Percentiles rank a stretch among this genome's conserved stretches.
Evolutionary conservation across 2,888 invertebrate species (phyloP).

Genomic region (Leptinotarsa rubiginosa): DNA sequence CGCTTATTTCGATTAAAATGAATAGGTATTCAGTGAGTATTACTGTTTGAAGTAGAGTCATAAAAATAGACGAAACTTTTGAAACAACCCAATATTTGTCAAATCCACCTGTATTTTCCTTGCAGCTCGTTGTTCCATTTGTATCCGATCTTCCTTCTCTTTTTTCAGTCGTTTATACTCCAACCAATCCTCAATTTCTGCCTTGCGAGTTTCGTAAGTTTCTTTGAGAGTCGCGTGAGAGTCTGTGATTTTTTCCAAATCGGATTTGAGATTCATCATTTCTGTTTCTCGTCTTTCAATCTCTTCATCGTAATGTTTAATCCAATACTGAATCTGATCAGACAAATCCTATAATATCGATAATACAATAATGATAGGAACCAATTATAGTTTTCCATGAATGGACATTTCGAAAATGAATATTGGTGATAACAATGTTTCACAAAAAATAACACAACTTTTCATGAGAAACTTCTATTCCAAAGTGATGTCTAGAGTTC

Average conservation of each 20-base stretch:
- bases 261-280: constrained; percentile 50
- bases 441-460: too few species aligned
- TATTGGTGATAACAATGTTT: too few species aligned
- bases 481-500: too few species aligned
- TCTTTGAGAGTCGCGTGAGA: constrained; percentile 43
- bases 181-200: constrained; percentile 55
- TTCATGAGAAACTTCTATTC: too few species aligned
- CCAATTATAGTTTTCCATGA: too few species aligned
- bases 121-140: constrained; percentile 47
- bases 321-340: constrained; percentile 58
- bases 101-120: constrained; percentile 54
- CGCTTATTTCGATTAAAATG: too few species aligned
- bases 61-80: too few species aligned
- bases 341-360: constrained; percentile 50
- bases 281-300: constrained; percentile 54
- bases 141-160: constrained; percentile 46
- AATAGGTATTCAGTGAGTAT: too few species aligned
- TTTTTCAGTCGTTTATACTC: constrained; percentile 49
- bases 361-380: too few species aligned
- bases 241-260: constrained; percentile 52
- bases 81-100: background rate
- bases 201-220: constrained; percentile 47
- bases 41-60: too few species aligned
- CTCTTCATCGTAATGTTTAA: constrained; percentile 59
- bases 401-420: too few species aligned